Evolutionary conservation across 2,113 vertebrate species (phyloP), one percentile per base, ranked within the genome.

Genomic region (Bos javanicus): DNA sequence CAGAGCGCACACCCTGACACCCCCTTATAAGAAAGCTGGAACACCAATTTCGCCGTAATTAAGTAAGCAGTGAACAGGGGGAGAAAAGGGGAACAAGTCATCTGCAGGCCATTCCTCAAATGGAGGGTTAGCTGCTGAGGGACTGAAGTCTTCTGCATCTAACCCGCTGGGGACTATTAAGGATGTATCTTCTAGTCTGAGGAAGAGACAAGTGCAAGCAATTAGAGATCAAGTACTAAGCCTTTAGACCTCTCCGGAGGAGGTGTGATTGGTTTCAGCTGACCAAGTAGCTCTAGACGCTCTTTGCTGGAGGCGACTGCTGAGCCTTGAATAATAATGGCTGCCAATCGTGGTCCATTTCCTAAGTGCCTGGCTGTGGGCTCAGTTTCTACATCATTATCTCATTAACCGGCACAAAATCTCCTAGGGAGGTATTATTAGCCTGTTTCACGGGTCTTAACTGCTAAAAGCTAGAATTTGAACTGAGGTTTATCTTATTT

Each of bases 241-340:
- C 62, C 88, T 30, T 54, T 21, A n/a, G 62, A 23, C 82, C 30
- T 71, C 91, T 39, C 43, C 0, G 2, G 81, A 84, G 94, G 91
- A 86, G 94, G 95, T 92, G 92, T 39, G 88, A 78, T 60, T 5
- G 81, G 50, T 23, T 80, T 26, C 62, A 10, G 46, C 33, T 0
- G 0, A n/a, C 36, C 6, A 0, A 5, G 80, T 17, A 17, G 83
- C 54, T 57, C 54, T 60, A 39, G 59, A 33, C 14, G n/a, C 14
- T 39, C 92, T 78, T 87, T 11, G 81, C 62, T 46, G 57, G 80
- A 82, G 87, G 93, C 11, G 30, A 62, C 81, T 54, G 85, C 76
- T 46, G 94, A 48, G 94, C 50, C 97, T 88, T 95, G 97, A 91
- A 86, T 89, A n/a, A 81, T 85, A 89, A 93, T 92, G 95, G 90